A percentile compares a stretch with the other conserved stretches of the same genome.
These are phyloP conservation scores for Rhopalosiphum maidis DNA, from an alignment of 1,140 invertebrate genomes.

Conservation along the genomic window DNA sequence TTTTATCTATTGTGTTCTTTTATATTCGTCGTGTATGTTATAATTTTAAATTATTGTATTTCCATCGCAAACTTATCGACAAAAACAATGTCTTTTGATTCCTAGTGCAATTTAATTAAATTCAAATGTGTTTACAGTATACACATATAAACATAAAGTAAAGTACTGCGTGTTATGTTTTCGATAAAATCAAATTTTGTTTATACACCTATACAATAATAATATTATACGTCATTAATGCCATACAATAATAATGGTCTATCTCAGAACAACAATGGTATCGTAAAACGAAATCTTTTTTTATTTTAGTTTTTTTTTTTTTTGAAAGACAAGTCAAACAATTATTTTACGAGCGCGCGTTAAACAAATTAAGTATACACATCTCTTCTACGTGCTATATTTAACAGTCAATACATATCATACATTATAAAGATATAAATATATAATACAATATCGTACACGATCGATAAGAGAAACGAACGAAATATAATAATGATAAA, in stretches of 20 bases:
- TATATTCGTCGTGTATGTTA: not conserved
- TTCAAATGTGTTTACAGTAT: not conserved
- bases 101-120: not conserved
- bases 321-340: not conserved
- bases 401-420: not conserved
- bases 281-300: slow-evolving; percentile 29
- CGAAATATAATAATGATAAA: not conserved
- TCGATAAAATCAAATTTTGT: slow-evolving; percentile 11
- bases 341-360: not conserved
- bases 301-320: not conserved
- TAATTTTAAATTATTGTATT: not conserved
- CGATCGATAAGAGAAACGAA: slow-evolving; percentile 8
- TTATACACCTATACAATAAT: not conserved
- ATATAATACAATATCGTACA: not conserved
- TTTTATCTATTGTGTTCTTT: not conserved
- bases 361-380: not conserved
- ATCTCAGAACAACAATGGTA: slow-evolving; percentile 39
- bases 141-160: not conserved
- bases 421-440: not conserved
- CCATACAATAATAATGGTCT: not conserved
- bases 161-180: not conserved
- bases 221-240: slow-evolving; percentile 16
- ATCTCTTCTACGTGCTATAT: not conserved
- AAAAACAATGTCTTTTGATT: slow-evolving; percentile 10
- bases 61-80: not conserved